Evolutionary conservation across 2,888 invertebrate species (phyloP).

Genomic region (Himalopsyche japonica): DNA sequence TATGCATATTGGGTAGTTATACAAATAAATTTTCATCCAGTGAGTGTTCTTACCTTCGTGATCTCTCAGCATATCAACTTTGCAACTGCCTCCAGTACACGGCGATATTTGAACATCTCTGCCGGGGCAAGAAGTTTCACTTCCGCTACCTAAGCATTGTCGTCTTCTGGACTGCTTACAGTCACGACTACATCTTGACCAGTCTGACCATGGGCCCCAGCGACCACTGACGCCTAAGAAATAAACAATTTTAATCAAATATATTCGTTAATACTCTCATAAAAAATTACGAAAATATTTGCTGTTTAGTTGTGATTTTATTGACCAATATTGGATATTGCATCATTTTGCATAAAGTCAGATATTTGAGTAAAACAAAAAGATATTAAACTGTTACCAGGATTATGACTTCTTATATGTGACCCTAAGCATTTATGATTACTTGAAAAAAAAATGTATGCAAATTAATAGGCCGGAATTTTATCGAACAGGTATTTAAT

Average conservation of each 20-base stretch:
- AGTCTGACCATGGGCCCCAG: constrained; percentile 87
- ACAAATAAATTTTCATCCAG: no score
- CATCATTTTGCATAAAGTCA: no score
- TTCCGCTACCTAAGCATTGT: constrained; percentile 67
- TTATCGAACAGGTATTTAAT: no score
- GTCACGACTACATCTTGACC: constrained; percentile 89
- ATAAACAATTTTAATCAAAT: not conserved
- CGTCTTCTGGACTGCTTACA: constrained; percentile 83
- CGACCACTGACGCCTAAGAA: constrained; percentile 45
- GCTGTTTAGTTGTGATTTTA: no score
- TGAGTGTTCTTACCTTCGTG: constrained; percentile 51
- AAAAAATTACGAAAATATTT: not conserved
- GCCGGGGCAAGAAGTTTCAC: constrained; percentile 57
- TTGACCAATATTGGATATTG: no score
- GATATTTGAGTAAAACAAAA: no score
- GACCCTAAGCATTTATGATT: no score
- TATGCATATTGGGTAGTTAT: no score
- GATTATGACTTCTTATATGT: no score
- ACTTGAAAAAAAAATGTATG: no score
- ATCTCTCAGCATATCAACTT: constrained; percentile 40
- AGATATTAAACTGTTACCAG: no score
- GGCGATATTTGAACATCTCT: constrained; percentile 56
- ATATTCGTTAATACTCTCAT: not conserved
- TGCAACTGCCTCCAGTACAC: constrained; percentile 57
- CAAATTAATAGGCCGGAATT: no score